phyloP scores from a whole-genome alignment of 1,140 invertebrate genomes.

The Camponotus floridanus region DNA sequence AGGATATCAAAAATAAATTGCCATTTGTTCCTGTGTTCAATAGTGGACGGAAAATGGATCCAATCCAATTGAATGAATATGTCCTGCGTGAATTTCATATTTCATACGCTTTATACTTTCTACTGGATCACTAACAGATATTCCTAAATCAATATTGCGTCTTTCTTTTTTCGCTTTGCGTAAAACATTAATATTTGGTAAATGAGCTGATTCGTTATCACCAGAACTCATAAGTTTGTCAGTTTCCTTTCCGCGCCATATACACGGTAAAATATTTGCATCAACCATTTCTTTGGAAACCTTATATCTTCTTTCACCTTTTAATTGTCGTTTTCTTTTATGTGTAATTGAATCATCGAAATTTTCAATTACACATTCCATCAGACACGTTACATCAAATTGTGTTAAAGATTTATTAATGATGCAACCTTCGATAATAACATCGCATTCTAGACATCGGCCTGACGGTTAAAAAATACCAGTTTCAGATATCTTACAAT shows the following conservation, averaged over 20 bases:
- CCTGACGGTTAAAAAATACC: neutral
- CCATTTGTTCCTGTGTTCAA: slow-evolving; percentile 2
- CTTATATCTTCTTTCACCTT: neutral
- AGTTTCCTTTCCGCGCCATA: neutral
- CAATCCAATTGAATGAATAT: neutral
- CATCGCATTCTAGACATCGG: neutral
- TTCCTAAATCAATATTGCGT: neutral
- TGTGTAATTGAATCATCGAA: neutral
- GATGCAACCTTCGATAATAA: neutral
- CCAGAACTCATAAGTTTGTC: neutral
- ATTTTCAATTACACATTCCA: slow-evolving; percentile 8
- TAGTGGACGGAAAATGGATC: neutral
- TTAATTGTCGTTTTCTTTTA: neutral
- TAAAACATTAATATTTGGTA: neutral
- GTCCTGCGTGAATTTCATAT: neutral
- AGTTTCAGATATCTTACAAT: neutral
- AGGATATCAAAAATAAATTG: neutral
- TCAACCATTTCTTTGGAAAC: neutral
- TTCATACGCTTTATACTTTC: neutral
- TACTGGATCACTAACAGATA: neutral
- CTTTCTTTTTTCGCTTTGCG: neutral
- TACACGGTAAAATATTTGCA: neutral
- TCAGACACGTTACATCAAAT: neutral
- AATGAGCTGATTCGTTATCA: neutral
- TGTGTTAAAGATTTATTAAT: neutral